Conservation (phyloP, 2,888 invertebrate genomes). For the Teleiodes luculella region DNA sequence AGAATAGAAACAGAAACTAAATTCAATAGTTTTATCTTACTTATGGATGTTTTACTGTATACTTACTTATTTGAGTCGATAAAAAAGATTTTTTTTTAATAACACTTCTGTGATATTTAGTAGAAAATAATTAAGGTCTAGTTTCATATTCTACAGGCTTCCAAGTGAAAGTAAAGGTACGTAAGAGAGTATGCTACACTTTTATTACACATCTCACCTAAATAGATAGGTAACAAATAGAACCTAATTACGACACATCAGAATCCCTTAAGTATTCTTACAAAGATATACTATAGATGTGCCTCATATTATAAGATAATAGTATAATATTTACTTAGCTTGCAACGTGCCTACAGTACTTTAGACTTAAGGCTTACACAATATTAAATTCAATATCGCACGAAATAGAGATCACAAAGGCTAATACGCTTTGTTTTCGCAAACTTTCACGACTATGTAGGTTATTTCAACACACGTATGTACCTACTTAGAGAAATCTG, state of each 20-base stretch:
- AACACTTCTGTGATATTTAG: too few relatives aligned
- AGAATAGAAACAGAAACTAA: too few relatives aligned
- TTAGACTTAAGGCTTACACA: background rate
- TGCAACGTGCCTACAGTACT: background rate
- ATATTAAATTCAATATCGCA: slow-evolving; percentile 13
- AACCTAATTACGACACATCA: background rate
- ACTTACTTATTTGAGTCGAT: too few relatives aligned
- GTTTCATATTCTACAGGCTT: background rate
- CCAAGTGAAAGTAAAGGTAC: too few relatives aligned
- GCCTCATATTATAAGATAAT: too few relatives aligned
- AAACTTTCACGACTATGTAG: slow-evolving; percentile 23
- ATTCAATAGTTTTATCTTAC: too few relatives aligned
- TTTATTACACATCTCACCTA: background rate
- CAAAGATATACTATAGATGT: too few relatives aligned
- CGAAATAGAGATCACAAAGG: slow-evolving; percentile 11
- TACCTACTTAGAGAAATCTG: slow-evolving; percentile 9
- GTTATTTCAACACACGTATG: slow-evolving; percentile 19
- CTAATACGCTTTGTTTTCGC: slow-evolving; percentile 15
- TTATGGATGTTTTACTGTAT: too few relatives aligned
- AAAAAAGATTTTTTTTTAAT: too few relatives aligned
- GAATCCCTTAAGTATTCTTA: too few relatives aligned
- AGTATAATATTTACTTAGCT: background rate
- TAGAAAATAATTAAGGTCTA: too few relatives aligned
- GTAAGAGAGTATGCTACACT: too few relatives aligned
- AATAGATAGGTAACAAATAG: background rate